phyloP scores from a whole-genome alignment of 2,113 vertebrate species.

The Microtus richardsoni region DNA sequence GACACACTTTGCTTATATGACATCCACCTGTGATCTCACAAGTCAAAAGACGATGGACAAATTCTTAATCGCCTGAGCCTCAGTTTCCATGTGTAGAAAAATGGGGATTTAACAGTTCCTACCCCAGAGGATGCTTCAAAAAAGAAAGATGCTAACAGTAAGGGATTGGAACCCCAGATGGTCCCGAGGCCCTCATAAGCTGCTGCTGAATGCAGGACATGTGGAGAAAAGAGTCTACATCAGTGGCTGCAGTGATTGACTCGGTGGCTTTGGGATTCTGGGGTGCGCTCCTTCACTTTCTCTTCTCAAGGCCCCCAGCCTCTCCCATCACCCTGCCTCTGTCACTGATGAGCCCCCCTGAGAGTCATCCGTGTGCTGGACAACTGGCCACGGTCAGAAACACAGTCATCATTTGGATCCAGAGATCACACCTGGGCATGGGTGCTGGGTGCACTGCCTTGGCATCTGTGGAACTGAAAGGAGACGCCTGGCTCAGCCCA shows the following conservation, averaged over 20 bases:
- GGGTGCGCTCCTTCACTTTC: too few relatives aligned
- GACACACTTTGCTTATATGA: too few relatives aligned
- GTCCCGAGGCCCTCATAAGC: background rate
- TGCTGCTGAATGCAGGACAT: too few relatives aligned
- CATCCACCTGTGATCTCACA: background rate
- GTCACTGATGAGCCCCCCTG: background rate
- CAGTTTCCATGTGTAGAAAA: background rate
- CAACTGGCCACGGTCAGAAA: background rate
- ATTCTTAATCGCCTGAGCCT: background rate
- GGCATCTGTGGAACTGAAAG: too few relatives aligned
- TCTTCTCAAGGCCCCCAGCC: background rate
- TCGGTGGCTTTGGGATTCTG: background rate
- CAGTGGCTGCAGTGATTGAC: background rate
- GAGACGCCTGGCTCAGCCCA: background rate
- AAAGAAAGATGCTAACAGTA: too few relatives aligned
- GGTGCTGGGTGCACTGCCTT: rapidly evolving
- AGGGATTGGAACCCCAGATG: background rate
- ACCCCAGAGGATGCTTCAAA: rapidly evolving
- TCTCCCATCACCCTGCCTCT: too few relatives aligned
- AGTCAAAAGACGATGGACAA: background rate
- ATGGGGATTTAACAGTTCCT: background rate
- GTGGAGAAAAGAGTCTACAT: background rate
- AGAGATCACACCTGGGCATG: background rate
- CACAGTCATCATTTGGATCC: background rate
- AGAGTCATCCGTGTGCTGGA: background rate